These are phyloP conservation scores for Micromussa lordhowensis DNA, from an alignment of 92 coral and sea anemone genomes.

Conservation along the genomic window DNA sequence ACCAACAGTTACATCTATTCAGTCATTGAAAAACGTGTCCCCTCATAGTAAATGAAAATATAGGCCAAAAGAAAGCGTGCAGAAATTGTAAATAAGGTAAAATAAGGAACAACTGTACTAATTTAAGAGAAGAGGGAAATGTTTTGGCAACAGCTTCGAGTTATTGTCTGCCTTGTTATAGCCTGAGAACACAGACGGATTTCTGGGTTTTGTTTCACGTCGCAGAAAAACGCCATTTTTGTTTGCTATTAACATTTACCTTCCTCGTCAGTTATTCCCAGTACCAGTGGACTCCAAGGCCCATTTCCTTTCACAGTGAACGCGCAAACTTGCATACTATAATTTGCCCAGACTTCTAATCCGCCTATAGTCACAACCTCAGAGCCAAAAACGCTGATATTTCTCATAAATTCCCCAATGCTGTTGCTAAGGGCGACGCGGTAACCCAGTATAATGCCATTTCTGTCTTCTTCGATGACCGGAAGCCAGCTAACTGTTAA, in stretches of 20 bases:
- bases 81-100: too few species aligned
- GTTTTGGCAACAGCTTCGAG: background rate
- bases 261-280: slow-evolving; percentile 71
- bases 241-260: slow-evolving; percentile 20
- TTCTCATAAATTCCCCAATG: slow-evolving; percentile 33
- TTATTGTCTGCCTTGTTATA: too few species aligned
- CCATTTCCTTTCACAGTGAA: slow-evolving; percentile 67
- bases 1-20: too few species aligned
- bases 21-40: too few species aligned
- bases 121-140: background rate
- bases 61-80: too few species aligned
- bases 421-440: slow-evolving; percentile 28
- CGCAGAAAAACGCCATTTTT: background rate
- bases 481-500: slow-evolving; percentile 57
- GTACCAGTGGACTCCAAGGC: slow-evolving; percentile 51
- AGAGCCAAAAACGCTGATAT: slow-evolving; percentile 42
- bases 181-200: too few species aligned
- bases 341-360: slow-evolving; percentile 70
- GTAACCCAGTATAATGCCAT: slow-evolving; percentile 70
- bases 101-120: too few species aligned
- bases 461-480: slow-evolving; percentile 47
- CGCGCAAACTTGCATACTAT: slow-evolving; percentile 54
- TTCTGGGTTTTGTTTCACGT: too few species aligned
- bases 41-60: background rate
- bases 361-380: slow-evolving; percentile 13